These are phyloP conservation scores for Chymomyza amoena DNA, from an alignment of 2,888 invertebrate species.

Conservation along the genomic window DNA sequence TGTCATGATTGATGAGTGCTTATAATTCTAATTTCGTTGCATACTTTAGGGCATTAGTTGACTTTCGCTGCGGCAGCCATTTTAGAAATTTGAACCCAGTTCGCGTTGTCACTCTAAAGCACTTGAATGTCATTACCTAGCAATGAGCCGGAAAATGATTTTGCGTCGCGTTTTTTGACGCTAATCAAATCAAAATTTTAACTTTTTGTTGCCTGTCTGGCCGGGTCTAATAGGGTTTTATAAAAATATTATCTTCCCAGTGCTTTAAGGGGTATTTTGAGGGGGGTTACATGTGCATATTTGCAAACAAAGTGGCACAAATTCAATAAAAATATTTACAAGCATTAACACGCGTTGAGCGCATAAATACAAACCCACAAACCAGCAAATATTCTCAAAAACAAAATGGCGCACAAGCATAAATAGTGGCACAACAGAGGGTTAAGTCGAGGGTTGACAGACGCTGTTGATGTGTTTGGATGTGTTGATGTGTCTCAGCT, in stretches of 20 bases:
- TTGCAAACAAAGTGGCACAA: slow-evolving; percentile 49
- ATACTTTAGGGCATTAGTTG: neutral
- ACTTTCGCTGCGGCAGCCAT: neutral
- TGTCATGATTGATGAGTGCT: slow-evolving; percentile 57
- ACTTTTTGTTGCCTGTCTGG: slow-evolving; percentile 12
- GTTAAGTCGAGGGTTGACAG: neutral
- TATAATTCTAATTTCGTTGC: slow-evolving; percentile 29
- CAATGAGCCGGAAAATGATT: slow-evolving; percentile 54
- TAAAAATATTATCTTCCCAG: slow-evolving; percentile 13
- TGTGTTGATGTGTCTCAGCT: slow-evolving; percentile 25
- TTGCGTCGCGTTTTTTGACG: slow-evolving; percentile 17
- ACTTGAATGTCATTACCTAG: slow-evolving; percentile 12
- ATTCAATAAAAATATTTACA: slow-evolving; percentile 77
- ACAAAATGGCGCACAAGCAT: slow-evolving; percentile 58
- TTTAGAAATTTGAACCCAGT: neutral
- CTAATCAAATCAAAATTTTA: slow-evolving; percentile 40
- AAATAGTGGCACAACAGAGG: slow-evolving; percentile 39
- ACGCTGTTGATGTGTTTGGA: slow-evolving; percentile 12
- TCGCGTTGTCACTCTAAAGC: neutral
- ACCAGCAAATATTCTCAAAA: slow-evolving; percentile 61
- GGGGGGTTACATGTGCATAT: slow-evolving; percentile 15
- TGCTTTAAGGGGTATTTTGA: slow-evolving; percentile 45
- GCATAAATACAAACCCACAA: slow-evolving; percentile 41
- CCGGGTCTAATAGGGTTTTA: neutral
- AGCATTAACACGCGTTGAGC: slow-evolving; percentile 69